Conservation (phyloP, 2,113 vertebrate species). For the Chaetodon trifascialis region DNA sequence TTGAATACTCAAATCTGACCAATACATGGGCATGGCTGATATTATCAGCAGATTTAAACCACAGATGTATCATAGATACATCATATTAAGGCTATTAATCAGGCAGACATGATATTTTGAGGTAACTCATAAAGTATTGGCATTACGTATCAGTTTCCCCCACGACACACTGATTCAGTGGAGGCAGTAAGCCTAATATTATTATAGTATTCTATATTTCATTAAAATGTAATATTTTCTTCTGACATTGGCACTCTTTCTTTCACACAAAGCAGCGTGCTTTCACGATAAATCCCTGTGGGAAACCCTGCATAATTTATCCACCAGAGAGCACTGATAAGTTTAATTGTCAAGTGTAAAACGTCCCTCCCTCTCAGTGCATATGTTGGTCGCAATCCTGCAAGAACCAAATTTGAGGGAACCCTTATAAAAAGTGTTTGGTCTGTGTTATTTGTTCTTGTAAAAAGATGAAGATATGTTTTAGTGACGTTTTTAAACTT, state of each 20-base stretch:
- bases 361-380: background rate
- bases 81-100: background rate
- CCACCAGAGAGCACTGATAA: background rate
- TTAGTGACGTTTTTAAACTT: background rate
- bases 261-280: background rate
- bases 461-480: background rate
- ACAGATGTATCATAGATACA: background rate
- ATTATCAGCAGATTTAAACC: background rate
- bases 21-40: background rate
- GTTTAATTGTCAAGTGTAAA: conserved; percentile 2
- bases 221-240: background rate
- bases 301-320: background rate
- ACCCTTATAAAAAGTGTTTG: background rate
- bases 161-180: background rate
- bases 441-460: background rate
- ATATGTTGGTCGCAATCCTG: background rate
- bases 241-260: background rate
- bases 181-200: background rate
- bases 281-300: background rate
- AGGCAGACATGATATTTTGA: background rate
- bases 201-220: background rate
- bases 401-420: background rate
- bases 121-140: background rate
- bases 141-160: background rate
- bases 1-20: background rate